Percentiles rank a stretch among this genome's conserved stretches.
These are phyloP conservation scores for Exephanes ischioxanthus DNA, from an alignment of 2,888 invertebrate species.

Conservation along the genomic window DNA sequence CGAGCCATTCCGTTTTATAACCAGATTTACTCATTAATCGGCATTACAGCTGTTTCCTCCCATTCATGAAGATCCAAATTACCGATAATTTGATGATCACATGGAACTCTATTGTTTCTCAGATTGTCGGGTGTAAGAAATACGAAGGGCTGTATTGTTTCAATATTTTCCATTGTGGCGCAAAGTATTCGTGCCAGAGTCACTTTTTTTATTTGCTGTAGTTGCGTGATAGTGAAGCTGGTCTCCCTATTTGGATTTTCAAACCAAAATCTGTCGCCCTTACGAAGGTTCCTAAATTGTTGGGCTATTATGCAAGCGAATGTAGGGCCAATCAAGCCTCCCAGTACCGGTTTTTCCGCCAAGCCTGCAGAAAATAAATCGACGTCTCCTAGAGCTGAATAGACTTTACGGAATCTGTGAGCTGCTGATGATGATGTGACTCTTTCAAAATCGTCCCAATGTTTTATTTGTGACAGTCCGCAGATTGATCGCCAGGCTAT, in stretches of 20 bases:
- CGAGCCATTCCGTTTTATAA: no score
- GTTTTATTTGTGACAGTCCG: constrained; percentile 88
- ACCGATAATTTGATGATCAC: constrained; percentile 86
- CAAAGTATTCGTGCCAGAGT: constrained; percentile 91
- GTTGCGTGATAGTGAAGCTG: constrained; percentile 91
- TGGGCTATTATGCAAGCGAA: constrained; percentile 96
- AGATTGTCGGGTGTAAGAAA: constrained; percentile 88
- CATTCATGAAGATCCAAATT: constrained; percentile 88
- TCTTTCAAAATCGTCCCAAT: constrained; percentile 90
- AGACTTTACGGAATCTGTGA: constrained; percentile 87
- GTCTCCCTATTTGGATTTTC: constrained; percentile 92
- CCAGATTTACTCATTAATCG: constrained; percentile 1
- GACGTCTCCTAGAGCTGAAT: constrained; percentile 91
- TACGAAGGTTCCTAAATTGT: constrained; percentile 92
- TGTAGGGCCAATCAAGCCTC: constrained; percentile 94
- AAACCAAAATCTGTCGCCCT: constrained; percentile 92
- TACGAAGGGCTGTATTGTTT: constrained; percentile 90
- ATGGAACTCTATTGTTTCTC: constrained; percentile 87
- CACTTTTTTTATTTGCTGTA: constrained; percentile 90
- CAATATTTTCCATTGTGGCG: constrained; percentile 88
- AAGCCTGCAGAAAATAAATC: constrained; percentile 94
- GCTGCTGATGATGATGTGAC: constrained; percentile 89
- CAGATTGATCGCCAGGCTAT: constrained; percentile 93
- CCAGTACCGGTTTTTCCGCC: constrained; percentile 92
- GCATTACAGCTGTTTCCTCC: constrained; percentile 84